Percentiles rank a stretch among this genome's conserved stretches.
These are phyloP conservation scores for Coleophora flavipennella DNA, from an alignment of 2,888 invertebrate species.

Conservation along the genomic window DNA sequence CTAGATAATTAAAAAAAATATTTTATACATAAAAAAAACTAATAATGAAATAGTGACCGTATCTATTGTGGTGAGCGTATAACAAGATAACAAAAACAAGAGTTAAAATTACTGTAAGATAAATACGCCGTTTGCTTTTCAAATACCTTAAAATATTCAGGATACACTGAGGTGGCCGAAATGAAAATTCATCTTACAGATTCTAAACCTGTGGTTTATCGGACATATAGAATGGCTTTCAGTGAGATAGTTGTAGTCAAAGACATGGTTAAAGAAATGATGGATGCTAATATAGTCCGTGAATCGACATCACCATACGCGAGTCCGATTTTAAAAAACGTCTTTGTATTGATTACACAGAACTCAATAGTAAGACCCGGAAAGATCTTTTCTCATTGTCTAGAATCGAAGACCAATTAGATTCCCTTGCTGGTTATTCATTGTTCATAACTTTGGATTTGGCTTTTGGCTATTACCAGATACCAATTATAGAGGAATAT, in stretches of 20 bases:
- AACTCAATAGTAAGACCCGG: slow-evolving; percentile 2
- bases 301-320: slow-evolving; percentile 5
- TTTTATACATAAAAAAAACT: background rate
- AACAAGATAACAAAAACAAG: background rate
- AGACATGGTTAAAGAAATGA: slow-evolving; percentile 2
- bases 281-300: slow-evolving; percentile 2
- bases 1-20: background rate
- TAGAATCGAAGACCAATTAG: slow-evolving; percentile 5
- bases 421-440: background rate
- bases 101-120: background rate
- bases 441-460: background rate
- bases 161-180: background rate
- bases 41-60: background rate
- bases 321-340: slow-evolving; percentile 9
- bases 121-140: slow-evolving; percentile 4
- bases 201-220: background rate
- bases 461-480: background rate
- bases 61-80: background rate
- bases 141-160: background rate
- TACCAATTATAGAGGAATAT: background rate
- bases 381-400: slow-evolving; percentile 7
- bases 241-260: background rate
- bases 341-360: slow-evolving; percentile 4
- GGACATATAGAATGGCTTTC: slow-evolving; percentile 2
- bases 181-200: slow-evolving; percentile 4